These are phyloP conservation scores for Meteorus colon DNA, from an alignment of 2,888 invertebrate species.

Conservation along the genomic window DNA sequence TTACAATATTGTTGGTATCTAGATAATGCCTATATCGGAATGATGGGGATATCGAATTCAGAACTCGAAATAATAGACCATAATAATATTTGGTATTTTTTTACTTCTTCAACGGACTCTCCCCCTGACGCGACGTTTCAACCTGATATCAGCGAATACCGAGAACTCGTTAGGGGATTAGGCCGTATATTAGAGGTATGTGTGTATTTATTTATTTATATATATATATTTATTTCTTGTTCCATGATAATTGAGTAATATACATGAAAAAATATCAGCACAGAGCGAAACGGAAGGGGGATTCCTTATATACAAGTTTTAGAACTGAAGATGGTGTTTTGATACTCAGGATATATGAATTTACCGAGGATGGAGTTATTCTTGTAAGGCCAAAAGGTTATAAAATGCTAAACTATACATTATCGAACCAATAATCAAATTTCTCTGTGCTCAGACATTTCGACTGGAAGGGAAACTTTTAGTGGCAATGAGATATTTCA, in stretches of 20 bases:
- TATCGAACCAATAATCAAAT: too few relatives aligned
- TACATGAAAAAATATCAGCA: slow-evolving; percentile 73
- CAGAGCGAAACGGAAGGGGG: slow-evolving; percentile 74
- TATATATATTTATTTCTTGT: too few relatives aligned
- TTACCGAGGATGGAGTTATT: slow-evolving; percentile 67
- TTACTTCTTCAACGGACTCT: too few relatives aligned
- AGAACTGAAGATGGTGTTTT: slow-evolving; percentile 69
- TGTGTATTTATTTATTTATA: too few relatives aligned
- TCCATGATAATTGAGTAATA: too few relatives aligned
- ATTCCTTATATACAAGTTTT: slow-evolving; percentile 73
- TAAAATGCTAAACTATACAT: neutral
- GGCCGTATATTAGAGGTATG: too few relatives aligned
- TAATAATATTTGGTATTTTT: slow-evolving; percentile 77
- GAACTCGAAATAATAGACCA: slow-evolving; percentile 76
- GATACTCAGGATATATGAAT: slow-evolving; percentile 68
- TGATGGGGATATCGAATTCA: slow-evolving; percentile 79
- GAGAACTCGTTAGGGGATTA: too few relatives aligned
- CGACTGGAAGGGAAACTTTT: too few relatives aligned
- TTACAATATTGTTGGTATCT: slow-evolving; percentile 18
- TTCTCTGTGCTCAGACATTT: too few relatives aligned
- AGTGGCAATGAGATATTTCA: too few relatives aligned
- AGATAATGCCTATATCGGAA: slow-evolving; percentile 80
- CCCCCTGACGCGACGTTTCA: too few relatives aligned
- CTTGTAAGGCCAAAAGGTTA: slow-evolving; percentile 59
- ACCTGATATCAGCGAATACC: too few relatives aligned